Base-by-base conservation (phyloP, 2,888 invertebrate genomes). In the Uloborus plumipes region DNA sequence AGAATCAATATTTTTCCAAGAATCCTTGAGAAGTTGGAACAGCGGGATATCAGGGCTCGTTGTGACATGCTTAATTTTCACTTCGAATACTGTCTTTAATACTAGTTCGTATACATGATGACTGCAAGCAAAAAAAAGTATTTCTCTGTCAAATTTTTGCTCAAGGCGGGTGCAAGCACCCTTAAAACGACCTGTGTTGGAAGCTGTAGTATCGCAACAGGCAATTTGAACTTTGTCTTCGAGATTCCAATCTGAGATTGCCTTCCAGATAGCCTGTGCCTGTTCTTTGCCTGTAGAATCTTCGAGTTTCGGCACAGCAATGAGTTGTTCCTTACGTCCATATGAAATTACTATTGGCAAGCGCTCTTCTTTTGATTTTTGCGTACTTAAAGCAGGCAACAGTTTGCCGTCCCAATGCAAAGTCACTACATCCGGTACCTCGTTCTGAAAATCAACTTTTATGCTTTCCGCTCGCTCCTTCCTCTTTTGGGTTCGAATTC, bases 141-240 rank as follows among this genome's bases (percentile, higher is more conserved):
- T 26, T 26, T 26, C 26, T 26, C 4, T 26, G 6, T 55, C n/a
- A n/a, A 55, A 55, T 55, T 55, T 55, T 55, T 55, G 55, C 18
- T 55, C 2, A n/a, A 55, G 18, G 6, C 2, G 55, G n/a, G 18
- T 6, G 18, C 18, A 55, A 18, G 18, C 55, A 55, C 55, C 55
- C 2, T 55, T 55, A n/a, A 26, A 26, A 26, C 26, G 26, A 26
- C 26, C 26, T 7, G 20, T 61, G 1, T 18, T 20, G 15, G 61
- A 61, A 26, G 61, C 61, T 26, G 61, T 61, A 61, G 61, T 20
- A 61, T 61, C 61, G 9, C n/a, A 61, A 61, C 61, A 61, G 11
- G 9, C 6, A 61, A 61, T 61, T 26, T 61, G 61, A 15, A 61
- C 61, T 61, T 61, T 2, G 14, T 61, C 61, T 61, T 61, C 61